Percentiles rank a stretch among this genome's conserved stretches.
phyloP scores from a whole-genome alignment of 2,888 invertebrate species.

The Beris morrisii region DNA sequence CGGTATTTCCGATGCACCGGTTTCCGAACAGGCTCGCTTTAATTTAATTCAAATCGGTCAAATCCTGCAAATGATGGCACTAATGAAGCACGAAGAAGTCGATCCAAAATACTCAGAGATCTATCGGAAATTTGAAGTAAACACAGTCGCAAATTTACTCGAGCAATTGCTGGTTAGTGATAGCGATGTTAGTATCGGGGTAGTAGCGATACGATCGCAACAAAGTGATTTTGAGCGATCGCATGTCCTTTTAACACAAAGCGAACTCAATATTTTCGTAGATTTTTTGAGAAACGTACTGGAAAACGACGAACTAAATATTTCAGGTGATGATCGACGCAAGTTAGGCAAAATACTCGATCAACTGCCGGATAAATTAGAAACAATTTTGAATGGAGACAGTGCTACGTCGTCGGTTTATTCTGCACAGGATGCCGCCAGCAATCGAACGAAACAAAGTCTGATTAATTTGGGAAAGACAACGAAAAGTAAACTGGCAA shows the following conservation, averaged over 20 bases:
- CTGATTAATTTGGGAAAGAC: conserved; percentile 52
- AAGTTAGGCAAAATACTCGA: conserved; percentile 57
- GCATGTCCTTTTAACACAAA: conserved; percentile 68
- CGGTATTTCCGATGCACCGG: conserved; percentile 90
- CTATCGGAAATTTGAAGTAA: conserved; percentile 72
- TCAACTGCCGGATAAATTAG: conserved; percentile 54
- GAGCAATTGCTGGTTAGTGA: conserved; percentile 65
- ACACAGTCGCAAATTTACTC: conserved; percentile 76
- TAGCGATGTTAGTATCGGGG: conserved; percentile 48
- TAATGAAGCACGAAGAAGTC: conserved; percentile 80
- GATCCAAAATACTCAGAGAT: conserved; percentile 74
- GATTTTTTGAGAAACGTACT: conserved; percentile 60
- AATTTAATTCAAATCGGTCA: conserved; percentile 90
- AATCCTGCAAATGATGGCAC: conserved; percentile 87
- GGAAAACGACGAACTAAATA: conserved; percentile 49
- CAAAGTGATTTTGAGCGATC: conserved; percentile 64
- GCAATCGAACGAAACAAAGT: conserved; percentile 47
- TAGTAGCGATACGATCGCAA: conserved; percentile 54
- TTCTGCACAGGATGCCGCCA: conserved; percentile 14
- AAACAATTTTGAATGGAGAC: conserved; percentile 42
- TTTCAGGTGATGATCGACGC: conserved; percentile 54
- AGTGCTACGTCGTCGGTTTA: neutral
- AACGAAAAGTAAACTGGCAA: conserved; percentile 53
- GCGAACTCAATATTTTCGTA: conserved; percentile 66
- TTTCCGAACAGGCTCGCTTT: conserved; percentile 87